Evolutionary conservation across 1,140 invertebrate species (phyloP), one percentile per base, ranked within the genome.

Genomic region (Drosophila repletoides): DNA sequence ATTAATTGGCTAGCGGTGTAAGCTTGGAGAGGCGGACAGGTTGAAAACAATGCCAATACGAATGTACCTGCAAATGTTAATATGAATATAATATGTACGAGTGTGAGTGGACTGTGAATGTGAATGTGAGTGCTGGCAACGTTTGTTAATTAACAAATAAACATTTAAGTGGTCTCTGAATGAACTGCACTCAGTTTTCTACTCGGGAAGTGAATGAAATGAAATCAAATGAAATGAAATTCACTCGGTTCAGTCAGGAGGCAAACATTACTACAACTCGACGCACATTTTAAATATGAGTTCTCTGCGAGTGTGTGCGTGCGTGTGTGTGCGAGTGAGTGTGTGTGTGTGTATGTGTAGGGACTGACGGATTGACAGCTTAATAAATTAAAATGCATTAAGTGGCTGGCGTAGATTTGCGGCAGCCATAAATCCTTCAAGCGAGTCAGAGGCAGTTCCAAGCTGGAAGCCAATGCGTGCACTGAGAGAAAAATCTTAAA

Each of bases 341-440:
- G 43, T 36, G 40, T 58, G 10, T 38, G 31, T 48, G 28, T 55
- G 55, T 40, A 24, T 53, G 36, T 28, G 22, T 15, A 5, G 34
- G 31, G 28, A 5, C 46, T 64, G 69, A 53, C 76, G 63, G 63
- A 86, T 86, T 84, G 80, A 84, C 79, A 84, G 79, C 80, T 84
- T 84, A 84, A 84, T 84, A 84, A 84, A 84, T 84, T 84, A 84
- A 84, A 84, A 69, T 86, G 80, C 80, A 84, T 84, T 84, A 84
- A 87, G 81, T 86, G 80, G 55, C 68, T 72, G 59, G 81, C 75
- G 63, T 75, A 76, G 80, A 84, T 84, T 84, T 86, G 80, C 81
- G 72, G 76, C 80, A 72, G 41, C 80, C 49, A 84, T 84, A 84
- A 84, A 84, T 84, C 80, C 65, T 80, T 75, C 65, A 70, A 26